phyloP scores from a whole-genome alignment of 2,888 invertebrate species.

The Sphinx pinastri region DNA sequence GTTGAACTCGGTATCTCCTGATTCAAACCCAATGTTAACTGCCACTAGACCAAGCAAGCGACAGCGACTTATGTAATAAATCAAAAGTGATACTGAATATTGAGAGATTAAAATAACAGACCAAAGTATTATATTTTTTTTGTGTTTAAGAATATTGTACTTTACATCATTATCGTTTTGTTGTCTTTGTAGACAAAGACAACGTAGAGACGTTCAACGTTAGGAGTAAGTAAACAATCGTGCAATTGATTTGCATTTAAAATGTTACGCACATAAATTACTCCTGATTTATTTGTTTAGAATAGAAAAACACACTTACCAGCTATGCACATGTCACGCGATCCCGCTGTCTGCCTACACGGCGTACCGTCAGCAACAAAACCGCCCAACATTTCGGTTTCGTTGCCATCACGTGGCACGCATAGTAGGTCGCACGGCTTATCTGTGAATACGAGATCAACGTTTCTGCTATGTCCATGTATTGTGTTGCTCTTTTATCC shows the following conservation, averaged over 20 bases:
- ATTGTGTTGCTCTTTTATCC: no score
- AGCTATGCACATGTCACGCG: conserved; percentile 92
- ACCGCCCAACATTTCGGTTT: conserved; percentile 88
- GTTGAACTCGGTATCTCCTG: no score
- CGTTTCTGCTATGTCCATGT: no score
- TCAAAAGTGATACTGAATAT: no score
- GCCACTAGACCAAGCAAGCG: no score
- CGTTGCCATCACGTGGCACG: conserved; percentile 88
- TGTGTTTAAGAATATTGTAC: no score
- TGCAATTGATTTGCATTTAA: conserved; percentile 19
- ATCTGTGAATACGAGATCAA: conserved; percentile 65
- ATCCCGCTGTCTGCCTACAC: conserved; percentile 88
- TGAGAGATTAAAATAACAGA: no score
- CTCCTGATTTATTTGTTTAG: conserved; percentile 23
- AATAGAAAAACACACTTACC: conserved; percentile 53
- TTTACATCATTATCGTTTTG: not conserved
- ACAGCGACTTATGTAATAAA: no score
- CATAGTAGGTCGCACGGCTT: conserved; percentile 93
- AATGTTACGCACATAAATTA: conserved; percentile 23
- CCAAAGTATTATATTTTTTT: no score
- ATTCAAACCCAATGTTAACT: no score
- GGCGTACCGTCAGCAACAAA: conserved; percentile 93
- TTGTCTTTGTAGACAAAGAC: not conserved
- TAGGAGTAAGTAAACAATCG: not conserved
- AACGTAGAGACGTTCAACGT: no score